Evolutionary conservation across 2,797 vertebrate genomes (phyloP).

Genomic region (Carcharodon carcharias): DNA sequence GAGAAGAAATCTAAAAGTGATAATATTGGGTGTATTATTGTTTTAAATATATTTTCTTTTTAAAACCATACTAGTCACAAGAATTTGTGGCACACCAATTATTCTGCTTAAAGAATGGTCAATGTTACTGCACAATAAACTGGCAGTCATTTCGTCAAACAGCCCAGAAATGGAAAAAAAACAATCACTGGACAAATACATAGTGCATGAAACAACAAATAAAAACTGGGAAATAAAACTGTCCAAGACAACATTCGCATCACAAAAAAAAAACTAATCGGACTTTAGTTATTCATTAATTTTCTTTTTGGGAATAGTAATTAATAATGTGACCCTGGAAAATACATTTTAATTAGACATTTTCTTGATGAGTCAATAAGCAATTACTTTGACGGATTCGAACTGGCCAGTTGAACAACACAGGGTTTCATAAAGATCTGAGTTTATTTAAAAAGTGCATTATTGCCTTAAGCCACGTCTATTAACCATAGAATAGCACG

Average conservation of each 20-base stretch:
- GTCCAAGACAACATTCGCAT: neutral
- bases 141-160: neutral
- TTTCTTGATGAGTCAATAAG: constrained; percentile 29
- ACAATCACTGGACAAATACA: neutral
- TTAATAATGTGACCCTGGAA: constrained; percentile 19
- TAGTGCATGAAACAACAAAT: neutral
- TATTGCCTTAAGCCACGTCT: neutral
- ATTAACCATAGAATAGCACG: neutral
- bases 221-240: neutral
- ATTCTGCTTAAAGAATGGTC: neutral
- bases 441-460: neutral
- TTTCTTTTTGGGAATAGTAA: neutral
- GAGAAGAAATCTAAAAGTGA: neutral
- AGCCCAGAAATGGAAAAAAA: neutral
- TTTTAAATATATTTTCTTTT: neutral
- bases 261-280: neutral
- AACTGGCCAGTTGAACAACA: neutral
- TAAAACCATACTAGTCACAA: neutral
- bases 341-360: constrained; percentile 34
- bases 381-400: constrained; percentile 23
- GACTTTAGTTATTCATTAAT: neutral
- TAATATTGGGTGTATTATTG: neutral
- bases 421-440: neutral
- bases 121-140: neutral
- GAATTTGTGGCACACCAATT: neutral